Conservation (phyloP, 2,888 invertebrate genomes). For the Eupithecia subfuscata region DNA sequence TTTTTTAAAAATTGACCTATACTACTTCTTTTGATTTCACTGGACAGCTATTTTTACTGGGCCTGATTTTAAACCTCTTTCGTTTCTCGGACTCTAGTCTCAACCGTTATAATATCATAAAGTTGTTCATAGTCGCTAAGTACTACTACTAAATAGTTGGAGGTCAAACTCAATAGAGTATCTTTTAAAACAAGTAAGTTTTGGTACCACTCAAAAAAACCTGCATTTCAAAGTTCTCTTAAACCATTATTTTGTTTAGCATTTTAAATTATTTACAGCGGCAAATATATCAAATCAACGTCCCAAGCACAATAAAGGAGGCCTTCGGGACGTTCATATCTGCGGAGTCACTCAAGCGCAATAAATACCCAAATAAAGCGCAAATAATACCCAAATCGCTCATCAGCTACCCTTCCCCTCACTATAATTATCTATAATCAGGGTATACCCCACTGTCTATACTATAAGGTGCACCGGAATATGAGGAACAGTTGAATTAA, state of each 20-base stretch:
- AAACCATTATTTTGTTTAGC: background rate
- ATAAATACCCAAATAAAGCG: slow-evolving; percentile 87
- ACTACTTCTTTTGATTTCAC: background rate
- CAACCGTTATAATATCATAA: no score
- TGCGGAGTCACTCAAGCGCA: slow-evolving; percentile 84
- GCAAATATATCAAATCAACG: slow-evolving; percentile 60
- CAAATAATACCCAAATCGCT: slow-evolving; percentile 87
- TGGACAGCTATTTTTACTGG: background rate
- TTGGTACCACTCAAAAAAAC: background rate
- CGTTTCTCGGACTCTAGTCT: background rate
- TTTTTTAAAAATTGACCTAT: no score
- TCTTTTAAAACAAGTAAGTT: background rate
- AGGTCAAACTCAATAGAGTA: background rate
- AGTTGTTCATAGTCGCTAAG: no score
- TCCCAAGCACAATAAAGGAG: slow-evolving; percentile 57
- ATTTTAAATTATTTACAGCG: slow-evolving; percentile 25
- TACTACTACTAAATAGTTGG: background rate
- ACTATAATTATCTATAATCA: slow-evolving; percentile 82
- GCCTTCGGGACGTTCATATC: slow-evolving; percentile 76
- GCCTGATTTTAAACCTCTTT: no score
- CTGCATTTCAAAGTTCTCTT: background rate
- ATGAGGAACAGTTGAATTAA: background rate
- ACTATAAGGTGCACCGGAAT: slow-evolving; percentile 31
- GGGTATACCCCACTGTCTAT: slow-evolving; percentile 58
- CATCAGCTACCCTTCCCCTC: slow-evolving; percentile 75